Evolutionary conservation across 2,888 invertebrate species (phyloP).

Genomic region (Heliconius charithonia): DNA sequence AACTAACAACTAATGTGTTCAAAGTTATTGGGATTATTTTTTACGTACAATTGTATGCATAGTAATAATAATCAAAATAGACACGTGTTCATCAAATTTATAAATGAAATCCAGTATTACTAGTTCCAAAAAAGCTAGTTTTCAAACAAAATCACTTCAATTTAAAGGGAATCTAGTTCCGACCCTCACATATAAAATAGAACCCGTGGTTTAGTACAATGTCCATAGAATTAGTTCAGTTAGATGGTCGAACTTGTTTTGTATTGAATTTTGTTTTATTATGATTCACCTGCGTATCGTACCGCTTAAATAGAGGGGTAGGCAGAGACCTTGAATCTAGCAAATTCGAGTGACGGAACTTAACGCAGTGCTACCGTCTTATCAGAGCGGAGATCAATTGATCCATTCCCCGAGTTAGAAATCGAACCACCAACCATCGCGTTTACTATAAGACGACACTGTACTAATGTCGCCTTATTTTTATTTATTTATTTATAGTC

Average conservation of each 20-base stretch:
- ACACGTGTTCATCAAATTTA: slow-evolving; percentile 19
- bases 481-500: neutral
- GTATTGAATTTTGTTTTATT: neutral
- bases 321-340: neutral
- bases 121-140: slow-evolving; percentile 52
- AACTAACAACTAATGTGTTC: too few species aligned
- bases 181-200: slow-evolving; percentile 48
- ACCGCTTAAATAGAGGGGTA: neutral
- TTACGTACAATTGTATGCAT: neutral
- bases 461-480: neutral
- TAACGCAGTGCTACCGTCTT: neutral
- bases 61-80: too few species aligned
- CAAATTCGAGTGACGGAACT: neutral
- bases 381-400: neutral
- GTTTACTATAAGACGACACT: neutral
- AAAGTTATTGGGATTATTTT: too few species aligned
- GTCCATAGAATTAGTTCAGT: neutral
- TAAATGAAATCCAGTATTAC: slow-evolving; percentile 45
- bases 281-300: neutral
- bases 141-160: slow-evolving; percentile 52
- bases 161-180: slow-evolving; percentile 54
- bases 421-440: neutral
- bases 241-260: slow-evolving; percentile 8
- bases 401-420: neutral
- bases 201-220: slow-evolving; percentile 20